Percentiles rank a stretch among this genome's conserved stretches.
These are phyloP conservation scores for Poeciliopsis gracilis DNA, from an alignment of 2,797 vertebrate species.

Conservation along the genomic window DNA sequence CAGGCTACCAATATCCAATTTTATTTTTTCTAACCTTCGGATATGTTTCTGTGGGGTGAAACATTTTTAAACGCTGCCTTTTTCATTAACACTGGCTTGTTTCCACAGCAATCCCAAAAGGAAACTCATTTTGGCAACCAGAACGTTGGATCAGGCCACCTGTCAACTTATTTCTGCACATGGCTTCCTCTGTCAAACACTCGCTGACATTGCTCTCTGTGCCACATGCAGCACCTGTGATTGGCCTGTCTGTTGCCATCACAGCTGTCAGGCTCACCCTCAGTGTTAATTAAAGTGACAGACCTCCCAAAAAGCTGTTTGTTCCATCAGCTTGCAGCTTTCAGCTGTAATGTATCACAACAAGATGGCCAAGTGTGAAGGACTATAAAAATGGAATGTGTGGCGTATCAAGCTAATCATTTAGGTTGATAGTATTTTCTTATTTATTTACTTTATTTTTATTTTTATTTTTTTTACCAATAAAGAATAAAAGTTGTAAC, in stretches of 20 bases:
- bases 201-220: conserved; percentile 61
- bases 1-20: conserved; percentile 1
- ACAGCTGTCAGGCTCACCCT: conserved; percentile 73
- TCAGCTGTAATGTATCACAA: conserved; percentile 26
- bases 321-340: conserved; percentile 45
- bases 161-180: conserved; percentile 77
- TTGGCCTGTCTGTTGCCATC: conserved; percentile 65
- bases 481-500: neutral
- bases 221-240: conserved; percentile 73
- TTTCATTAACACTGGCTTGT: conserved; percentile 69
- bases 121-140: conserved; percentile 69
- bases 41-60: conserved; percentile 35
- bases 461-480: neutral
- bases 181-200: conserved; percentile 69
- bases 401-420: neutral
- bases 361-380: conserved; percentile 25
- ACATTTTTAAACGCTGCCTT: conserved; percentile 52
- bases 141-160: conserved; percentile 69
- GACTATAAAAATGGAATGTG: conserved; percentile 25
- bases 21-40: conserved; percentile 26
- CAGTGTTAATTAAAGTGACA: conserved; percentile 73
- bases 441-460: neutral
- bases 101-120: conserved; percentile 56
- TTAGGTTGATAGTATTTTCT: neutral
- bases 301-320: conserved; percentile 70